phyloP scores from a whole-genome alignment of 2,888 invertebrate genomes.

The Lumbricus terrestris region DNA sequence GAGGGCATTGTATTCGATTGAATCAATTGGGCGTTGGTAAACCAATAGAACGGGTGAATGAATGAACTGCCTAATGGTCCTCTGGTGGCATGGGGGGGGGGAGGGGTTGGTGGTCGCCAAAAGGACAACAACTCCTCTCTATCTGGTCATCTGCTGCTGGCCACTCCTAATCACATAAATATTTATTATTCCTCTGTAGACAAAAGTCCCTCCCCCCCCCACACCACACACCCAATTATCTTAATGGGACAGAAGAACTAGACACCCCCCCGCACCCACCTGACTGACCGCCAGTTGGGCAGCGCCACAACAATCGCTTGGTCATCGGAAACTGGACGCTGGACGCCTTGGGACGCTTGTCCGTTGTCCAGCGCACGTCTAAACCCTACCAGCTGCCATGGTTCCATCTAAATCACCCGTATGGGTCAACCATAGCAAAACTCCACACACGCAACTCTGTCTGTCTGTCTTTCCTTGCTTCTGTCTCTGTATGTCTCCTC shows the following conservation, averaged over 20 bases:
- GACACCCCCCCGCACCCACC: too few species aligned
- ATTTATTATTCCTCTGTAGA: neutral
- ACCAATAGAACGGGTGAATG: neutral
- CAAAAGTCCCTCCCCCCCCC: neutral
- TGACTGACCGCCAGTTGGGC: neutral
- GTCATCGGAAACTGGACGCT: neutral
- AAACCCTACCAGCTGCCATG: neutral
- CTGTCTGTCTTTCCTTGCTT: too few species aligned
- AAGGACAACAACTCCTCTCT: neutral
- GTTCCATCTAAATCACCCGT: neutral
- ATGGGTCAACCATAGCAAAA: neutral
- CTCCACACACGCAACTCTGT: too few species aligned
- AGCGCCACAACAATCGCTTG: neutral
- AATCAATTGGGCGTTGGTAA: neutral
- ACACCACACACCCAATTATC: neutral
- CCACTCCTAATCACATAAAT: neutral
- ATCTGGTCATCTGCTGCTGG: too few species aligned
- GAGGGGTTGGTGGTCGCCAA: neutral
- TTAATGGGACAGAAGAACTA: neutral
- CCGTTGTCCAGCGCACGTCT: neutral
- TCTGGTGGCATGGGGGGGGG: too few species aligned
- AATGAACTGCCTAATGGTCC: too few species aligned
- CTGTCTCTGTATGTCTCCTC: too few species aligned
- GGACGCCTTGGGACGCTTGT: too few species aligned
- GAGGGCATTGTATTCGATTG: too few species aligned